Conservation (phyloP, 2,888 invertebrate genomes). For the Gastracanthus pulcherrimus region DNA sequence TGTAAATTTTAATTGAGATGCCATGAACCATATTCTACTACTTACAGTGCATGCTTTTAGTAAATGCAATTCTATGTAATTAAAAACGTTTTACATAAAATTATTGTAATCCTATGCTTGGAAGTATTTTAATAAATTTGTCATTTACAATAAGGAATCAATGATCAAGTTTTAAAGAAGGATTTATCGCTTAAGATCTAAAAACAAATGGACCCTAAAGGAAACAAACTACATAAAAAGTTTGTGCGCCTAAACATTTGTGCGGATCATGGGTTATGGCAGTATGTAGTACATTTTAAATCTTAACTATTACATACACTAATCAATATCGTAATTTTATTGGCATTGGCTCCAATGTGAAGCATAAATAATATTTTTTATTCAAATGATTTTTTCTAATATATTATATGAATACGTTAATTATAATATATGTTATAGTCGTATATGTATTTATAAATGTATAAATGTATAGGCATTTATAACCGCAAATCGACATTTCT, state of each 20-base stretch:
- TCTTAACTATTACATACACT: constrained; percentile 21
- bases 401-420: constrained; percentile 35
- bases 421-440: constrained; percentile 26
- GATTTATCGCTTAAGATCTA: not conserved
- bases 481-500: constrained; percentile 19
- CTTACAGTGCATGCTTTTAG: not conserved
- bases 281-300: constrained; percentile 23
- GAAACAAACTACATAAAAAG: constrained; percentile 14
- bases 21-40: too few species aligned
- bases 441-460: constrained; percentile 18
- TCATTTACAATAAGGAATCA: not conserved
- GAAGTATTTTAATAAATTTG: not conserved
- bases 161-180: too few species aligned
- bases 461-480: constrained; percentile 31
- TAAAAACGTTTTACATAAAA: not conserved
- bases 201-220: too few species aligned
- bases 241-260: constrained; percentile 21
- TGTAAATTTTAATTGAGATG: too few species aligned
- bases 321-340: constrained; percentile 44
- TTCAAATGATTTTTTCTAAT: constrained; percentile 12
- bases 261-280: constrained; percentile 41
- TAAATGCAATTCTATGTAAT: not conserved
- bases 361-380: constrained; percentile 48
- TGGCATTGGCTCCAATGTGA: constrained; percentile 55
- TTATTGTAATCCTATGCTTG: not conserved